Evolutionary conservation across 2,888 invertebrate genomes (phyloP), one percentile per base, ranked within the genome.

Genomic region (Dysmachus trigonus): DNA sequence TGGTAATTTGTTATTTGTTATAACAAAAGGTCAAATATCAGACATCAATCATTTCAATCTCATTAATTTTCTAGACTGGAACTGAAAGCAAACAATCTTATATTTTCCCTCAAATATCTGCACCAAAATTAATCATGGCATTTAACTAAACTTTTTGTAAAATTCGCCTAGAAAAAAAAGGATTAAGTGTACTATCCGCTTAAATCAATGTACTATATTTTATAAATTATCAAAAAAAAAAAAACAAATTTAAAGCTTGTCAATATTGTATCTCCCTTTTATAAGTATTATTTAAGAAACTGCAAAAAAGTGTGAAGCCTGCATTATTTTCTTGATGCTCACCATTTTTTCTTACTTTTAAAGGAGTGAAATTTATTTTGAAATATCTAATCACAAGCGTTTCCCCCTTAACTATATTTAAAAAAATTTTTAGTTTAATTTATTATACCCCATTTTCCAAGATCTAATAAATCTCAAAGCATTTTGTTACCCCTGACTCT

Each of bases 301-400:
- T 62, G 62, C 30, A 82, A 82, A 53, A n/a, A 62, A 71, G 62
- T 82, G 82, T 82, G 82, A 82, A 31, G 82, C 82, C 82, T 82
- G 82, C 82, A 82, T 82, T 82, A 30, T 38, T 82, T 82, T 62
- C 53, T 82, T 62, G 62, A 82, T 62, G 27, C 82, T 82, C 82
- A 82, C 82, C 0, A 13, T 51, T 38, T 81, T 71, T 47, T 82
- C 71, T 71, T 82, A 62, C 71, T 82, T 71, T 82, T 71, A 53
- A 53, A 82, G 15, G 33, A 73, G 71, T 82, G 53, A 27, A 62
- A 27, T 79, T 79, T 38, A 22, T 27, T 62, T 62, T 31, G n/a
- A 31, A 7, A 31, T 76, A 82, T 41, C 13, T 41, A 41, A 15
- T 82, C 82, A 82, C 82, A 35, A 82, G 53, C 22, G 81, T 81